These are phyloP conservation scores for Actinemys pallida DNA, from an alignment of 2,113 vertebrate genomes.

Conservation along the genomic window DNA sequence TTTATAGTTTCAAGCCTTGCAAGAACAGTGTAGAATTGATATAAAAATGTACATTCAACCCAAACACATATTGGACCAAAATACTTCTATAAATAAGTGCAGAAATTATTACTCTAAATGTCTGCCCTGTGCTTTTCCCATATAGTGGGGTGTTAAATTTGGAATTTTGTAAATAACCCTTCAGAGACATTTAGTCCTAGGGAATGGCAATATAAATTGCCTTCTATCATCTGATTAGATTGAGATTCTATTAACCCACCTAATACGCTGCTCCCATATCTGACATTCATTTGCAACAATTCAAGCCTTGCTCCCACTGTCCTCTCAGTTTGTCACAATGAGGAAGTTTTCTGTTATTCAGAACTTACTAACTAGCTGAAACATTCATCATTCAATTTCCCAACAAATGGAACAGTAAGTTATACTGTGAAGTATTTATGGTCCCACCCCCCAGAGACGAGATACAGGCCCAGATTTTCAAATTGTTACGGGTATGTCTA, in stretches of 20 bases:
- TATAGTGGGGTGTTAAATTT: neutral
- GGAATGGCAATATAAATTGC: too few relatives aligned
- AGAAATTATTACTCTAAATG: neutral
- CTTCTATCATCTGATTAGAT: conserved; percentile 42
- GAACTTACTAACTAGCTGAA: conserved; percentile 28
- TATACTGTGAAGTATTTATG: neutral
- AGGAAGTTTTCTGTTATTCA: conserved; percentile 28
- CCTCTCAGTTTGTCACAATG: conserved; percentile 18
- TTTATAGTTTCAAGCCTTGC: conserved; percentile 49
- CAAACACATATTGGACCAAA: conserved; percentile 7
- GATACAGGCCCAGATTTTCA: neutral
- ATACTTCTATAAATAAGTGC: conserved; percentile 2
- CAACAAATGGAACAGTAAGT: conserved; percentile 15
- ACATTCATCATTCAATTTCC: neutral
- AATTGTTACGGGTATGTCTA: neutral
- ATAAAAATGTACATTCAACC: conserved; percentile 52
- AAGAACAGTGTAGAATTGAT: conserved; percentile 43
- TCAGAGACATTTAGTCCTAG: conserved; percentile 21
- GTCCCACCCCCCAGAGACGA: neutral
- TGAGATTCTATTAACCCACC: conserved; percentile 60
- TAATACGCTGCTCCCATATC: neutral
- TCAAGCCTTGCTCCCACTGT: conserved; percentile 2
- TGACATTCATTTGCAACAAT: conserved; percentile 38
- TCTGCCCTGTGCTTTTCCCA: neutral
- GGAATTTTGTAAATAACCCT: conserved; percentile 34